phyloP scores from a whole-genome alignment of 2,888 invertebrate genomes.

The Cephus runcator region DNA sequence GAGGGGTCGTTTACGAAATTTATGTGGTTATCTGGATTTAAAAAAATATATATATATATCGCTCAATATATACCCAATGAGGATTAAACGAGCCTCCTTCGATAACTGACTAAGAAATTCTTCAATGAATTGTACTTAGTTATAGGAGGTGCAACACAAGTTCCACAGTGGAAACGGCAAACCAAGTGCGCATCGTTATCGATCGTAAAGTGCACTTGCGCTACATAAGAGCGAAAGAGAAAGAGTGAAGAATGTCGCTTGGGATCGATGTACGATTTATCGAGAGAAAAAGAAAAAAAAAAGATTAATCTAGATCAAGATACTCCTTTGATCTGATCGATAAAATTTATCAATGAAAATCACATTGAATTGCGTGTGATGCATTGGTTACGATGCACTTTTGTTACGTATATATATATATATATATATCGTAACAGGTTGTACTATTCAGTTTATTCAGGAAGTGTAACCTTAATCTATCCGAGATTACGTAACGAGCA shows the following conservation, averaged over 20 bases:
- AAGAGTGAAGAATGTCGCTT: background rate
- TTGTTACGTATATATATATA: background rate
- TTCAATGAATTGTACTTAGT: background rate
- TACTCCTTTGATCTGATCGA: background rate
- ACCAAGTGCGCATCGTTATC: background rate
- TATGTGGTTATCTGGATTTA: background rate
- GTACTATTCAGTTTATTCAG: background rate
- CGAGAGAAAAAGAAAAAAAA: background rate
- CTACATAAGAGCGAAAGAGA: background rate
- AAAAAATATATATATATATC: background rate
- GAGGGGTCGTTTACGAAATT: constrained; percentile 21
- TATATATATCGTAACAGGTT: background rate
- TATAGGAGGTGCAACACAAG: background rate
- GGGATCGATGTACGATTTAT: background rate
- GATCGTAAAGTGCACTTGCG: background rate
- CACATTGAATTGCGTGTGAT: background rate
- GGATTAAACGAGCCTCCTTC: background rate
- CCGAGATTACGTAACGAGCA: background rate
- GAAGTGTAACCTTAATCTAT: background rate
- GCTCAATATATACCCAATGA: background rate
- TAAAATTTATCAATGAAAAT: background rate
- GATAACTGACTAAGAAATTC: background rate
- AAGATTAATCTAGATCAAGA: background rate
- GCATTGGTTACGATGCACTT: background rate
- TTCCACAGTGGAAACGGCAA: background rate